Evolutionary conservation across 1,140 invertebrate species (phyloP), one percentile per base, ranked within the genome.

Genomic region (Drosophila yakuba): DNA sequence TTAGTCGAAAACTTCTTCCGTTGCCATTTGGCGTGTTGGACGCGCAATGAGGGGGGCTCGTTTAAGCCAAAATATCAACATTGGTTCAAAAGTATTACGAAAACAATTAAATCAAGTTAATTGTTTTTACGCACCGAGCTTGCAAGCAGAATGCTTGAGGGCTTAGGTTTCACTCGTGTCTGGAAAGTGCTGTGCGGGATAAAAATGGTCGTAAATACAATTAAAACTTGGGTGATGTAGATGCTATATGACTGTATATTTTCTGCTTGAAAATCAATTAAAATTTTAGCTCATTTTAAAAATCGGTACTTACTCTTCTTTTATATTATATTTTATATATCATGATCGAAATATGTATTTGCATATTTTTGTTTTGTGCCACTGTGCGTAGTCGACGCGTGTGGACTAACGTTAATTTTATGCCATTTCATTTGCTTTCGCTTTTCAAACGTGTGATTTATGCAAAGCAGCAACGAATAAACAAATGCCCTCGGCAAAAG

Each of bases 381-480:
- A 82, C 64, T 72, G 83, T 88, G 55, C 67, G 8, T 58, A 38
- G 23, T 45, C 58, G 48, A 51, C 51, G 62, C 62, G 66, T 80
- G 59, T 52, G 57, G 58, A 69, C 58, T 71, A 63, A 64, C 78
- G 82, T 85, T 85, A 85, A 85, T 85, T 86, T 85, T 85, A 85
- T 85, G 82, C 83, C 78, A 82, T 83, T 88, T 74, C 73, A 88
- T 86, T 83, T 66, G 52, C 66, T 62, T 59, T 76, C 66, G 45
- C 68, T 58, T 71, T 72, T 52, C 51, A 77, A 86, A 86, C 72
- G 83, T 83, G 84, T 81, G 84, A 86, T 86, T 88, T 83, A 86
- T 86, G 79, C 83, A 76, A 86, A 86, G 71, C 71, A 86, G 76
- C 67, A 58, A 45, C 71, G 81, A 86, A 86, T 88, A 83, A 86